These are phyloP conservation scores for Oxyura jamaicensis DNA, from an alignment of 2,113 vertebrate genomes.

Conservation along the genomic window DNA sequence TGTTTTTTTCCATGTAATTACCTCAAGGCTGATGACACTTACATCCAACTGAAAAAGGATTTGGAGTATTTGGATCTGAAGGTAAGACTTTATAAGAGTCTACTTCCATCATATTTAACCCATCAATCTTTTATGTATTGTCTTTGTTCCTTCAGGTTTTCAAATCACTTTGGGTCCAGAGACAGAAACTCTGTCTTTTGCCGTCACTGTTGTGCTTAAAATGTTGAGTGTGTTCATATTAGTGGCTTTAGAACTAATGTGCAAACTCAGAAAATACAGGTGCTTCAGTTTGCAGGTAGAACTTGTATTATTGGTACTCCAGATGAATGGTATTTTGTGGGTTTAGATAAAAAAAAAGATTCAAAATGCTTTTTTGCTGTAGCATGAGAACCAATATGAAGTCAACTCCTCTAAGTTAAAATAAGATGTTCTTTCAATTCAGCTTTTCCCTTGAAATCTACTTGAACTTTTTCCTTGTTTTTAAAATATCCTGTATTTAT, in stretches of 20 bases:
- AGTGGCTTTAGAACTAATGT: background rate
- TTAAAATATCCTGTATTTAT: background rate
- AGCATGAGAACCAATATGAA: background rate
- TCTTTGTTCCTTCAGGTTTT: background rate
- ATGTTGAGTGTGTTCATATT: background rate
- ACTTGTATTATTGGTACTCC: background rate
- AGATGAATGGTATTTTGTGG: background rate
- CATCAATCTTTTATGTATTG: background rate
- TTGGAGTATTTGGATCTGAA: slow-evolving; percentile 98
- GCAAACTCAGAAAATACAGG: background rate
- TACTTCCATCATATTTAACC: background rate
- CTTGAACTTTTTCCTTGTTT: background rate
- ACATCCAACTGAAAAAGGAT: slow-evolving; percentile 97
- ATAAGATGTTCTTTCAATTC: background rate
- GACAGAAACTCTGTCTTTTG: background rate
- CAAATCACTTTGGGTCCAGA: background rate
- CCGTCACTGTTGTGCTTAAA: background rate
- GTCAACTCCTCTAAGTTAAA: background rate
- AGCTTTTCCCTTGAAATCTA: background rate
- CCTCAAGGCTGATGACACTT: slow-evolving; percentile 95
- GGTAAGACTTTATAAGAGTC: slow-evolving; percentile 79
- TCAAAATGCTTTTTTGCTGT: background rate
- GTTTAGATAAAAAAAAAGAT: background rate
- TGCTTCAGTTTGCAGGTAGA: background rate
- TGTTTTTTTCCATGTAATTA: slow-evolving; percentile 74